Conservation (phyloP, 2,888 invertebrate genomes). For the Eupithecia vulgata region DNA sequence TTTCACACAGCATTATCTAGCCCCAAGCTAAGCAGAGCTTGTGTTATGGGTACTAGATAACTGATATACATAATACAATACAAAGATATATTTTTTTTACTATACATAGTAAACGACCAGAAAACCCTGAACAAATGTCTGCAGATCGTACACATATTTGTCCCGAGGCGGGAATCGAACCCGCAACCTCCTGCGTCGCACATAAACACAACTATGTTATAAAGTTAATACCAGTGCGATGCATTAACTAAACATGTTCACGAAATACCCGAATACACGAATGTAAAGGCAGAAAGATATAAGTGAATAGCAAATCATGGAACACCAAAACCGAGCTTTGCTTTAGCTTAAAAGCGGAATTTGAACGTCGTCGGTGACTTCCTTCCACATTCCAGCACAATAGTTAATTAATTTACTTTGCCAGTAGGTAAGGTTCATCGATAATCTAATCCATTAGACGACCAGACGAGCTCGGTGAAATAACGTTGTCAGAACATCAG, state of each 20-base stretch:
- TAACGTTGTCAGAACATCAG: neutral
- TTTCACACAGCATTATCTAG: no score
- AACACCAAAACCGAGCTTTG: neutral
- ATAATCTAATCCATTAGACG: neutral
- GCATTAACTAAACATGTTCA: slow-evolving; percentile 1
- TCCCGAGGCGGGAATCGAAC: no score
- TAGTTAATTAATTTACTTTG: neutral
- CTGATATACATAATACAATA: no score
- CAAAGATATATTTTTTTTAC: no score
- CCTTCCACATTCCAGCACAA: neutral
- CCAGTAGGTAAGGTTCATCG: neutral
- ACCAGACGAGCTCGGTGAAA: neutral
- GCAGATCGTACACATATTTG: no score
- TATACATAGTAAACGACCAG: no score
- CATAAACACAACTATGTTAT: neutral
- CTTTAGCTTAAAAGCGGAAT: neutral
- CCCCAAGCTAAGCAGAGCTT: no score
- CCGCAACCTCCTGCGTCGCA: no score
- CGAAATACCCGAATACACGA: neutral
- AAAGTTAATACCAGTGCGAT: neutral
- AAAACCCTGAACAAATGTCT: no score
- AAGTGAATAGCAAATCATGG: slow-evolving; percentile 1
- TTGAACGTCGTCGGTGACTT: neutral
- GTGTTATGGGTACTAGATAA: no score
- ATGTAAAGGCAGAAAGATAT: neutral